These are phyloP conservation scores for Chelonus formosanus DNA, from an alignment of 2,888 invertebrate species.

Conservation along the genomic window DNA sequence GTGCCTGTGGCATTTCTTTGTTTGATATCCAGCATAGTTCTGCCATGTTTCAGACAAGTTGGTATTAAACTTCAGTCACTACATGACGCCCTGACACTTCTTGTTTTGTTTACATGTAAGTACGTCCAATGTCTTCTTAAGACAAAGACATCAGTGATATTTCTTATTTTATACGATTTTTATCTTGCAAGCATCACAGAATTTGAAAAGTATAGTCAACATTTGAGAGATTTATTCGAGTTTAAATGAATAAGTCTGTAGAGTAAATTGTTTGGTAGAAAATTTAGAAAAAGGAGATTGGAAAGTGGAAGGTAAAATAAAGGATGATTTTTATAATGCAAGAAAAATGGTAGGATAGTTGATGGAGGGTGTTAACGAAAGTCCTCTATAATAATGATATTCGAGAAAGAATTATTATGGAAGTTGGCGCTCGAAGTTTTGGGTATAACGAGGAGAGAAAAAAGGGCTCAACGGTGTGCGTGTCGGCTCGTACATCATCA, in stretches of 20 bases:
- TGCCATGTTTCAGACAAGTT: conserved; percentile 32
- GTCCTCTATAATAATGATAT: conserved; percentile 49
- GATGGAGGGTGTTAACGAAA: conserved; percentile 36
- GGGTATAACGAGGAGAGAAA: conserved; percentile 46
- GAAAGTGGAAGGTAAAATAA: not conserved
- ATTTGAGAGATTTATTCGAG: too few species aligned
- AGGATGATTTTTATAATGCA: conserved; percentile 1
- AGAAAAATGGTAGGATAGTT: too few species aligned
- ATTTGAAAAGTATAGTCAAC: too few species aligned
- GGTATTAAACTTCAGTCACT: conserved; percentile 36
- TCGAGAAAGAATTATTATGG: conserved; percentile 52
- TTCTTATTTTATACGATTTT: conserved; percentile 1
- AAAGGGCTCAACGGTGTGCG: conserved; percentile 46
- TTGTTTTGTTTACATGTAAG: not conserved
- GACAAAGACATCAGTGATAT: too few species aligned
- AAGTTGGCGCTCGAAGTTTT: conserved; percentile 47
- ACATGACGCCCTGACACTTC: conserved; percentile 16
- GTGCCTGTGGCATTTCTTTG: too few species aligned
- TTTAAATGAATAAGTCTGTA: conserved; percentile 30
- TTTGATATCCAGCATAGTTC: too few species aligned
- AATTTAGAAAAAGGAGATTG: not conserved
- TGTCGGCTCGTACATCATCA: conserved; percentile 50
- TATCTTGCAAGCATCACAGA: not conserved
- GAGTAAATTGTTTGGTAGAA: conserved; percentile 31
- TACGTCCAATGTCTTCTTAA: conserved; percentile 1